phyloP scores from a whole-genome alignment of 2,888 invertebrate genomes.

The Copidosoma aretas region DNA sequence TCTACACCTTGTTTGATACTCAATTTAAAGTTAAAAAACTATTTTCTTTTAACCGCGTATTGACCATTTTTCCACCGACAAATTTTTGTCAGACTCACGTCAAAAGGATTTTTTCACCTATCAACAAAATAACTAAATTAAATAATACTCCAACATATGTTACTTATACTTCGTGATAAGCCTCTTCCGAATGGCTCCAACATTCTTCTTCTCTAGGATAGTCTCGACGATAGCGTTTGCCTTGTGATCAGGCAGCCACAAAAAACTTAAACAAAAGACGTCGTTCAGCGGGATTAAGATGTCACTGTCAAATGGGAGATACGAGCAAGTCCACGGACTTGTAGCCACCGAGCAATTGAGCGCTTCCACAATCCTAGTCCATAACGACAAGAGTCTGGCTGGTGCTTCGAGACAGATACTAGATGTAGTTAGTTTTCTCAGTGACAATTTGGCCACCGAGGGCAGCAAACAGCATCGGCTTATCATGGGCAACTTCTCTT shows the following conservation, averaged over 20 bases:
- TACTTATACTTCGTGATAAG: slow-evolving; percentile 73
- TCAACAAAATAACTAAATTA: too few species aligned
- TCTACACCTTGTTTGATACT: too few species aligned
- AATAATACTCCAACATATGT: background rate
- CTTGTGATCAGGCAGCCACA: slow-evolving; percentile 89
- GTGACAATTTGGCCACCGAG: slow-evolving; percentile 98
- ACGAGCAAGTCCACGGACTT: slow-evolving; percentile 94
- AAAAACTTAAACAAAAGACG: slow-evolving; percentile 91
- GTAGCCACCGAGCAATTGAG: slow-evolving; percentile 95
- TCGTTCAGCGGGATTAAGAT: slow-evolving; percentile 87
- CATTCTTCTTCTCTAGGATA: slow-evolving; percentile 61
- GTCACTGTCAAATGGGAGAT: slow-evolving; percentile 80
- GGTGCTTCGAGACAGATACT: slow-evolving; percentile 84
- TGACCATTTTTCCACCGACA: too few species aligned
- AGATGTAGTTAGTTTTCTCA: slow-evolving; percentile 95
- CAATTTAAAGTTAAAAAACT: too few species aligned
- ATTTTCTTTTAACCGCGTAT: too few species aligned
- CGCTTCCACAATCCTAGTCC: slow-evolving; percentile 98
- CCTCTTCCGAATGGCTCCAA: slow-evolving; percentile 72
- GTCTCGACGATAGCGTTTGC: slow-evolving; percentile 80
- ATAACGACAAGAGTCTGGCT: slow-evolving; percentile 89
- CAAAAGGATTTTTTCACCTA: too few species aligned
- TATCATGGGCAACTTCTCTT: slow-evolving; percentile 76
- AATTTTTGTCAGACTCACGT: too few species aligned
- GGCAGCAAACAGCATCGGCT: slow-evolving; percentile 92